These are phyloP conservation scores for Oreocharis arfaki DNA, from an alignment of 2,113 vertebrate genomes.

Conservation along the genomic window DNA sequence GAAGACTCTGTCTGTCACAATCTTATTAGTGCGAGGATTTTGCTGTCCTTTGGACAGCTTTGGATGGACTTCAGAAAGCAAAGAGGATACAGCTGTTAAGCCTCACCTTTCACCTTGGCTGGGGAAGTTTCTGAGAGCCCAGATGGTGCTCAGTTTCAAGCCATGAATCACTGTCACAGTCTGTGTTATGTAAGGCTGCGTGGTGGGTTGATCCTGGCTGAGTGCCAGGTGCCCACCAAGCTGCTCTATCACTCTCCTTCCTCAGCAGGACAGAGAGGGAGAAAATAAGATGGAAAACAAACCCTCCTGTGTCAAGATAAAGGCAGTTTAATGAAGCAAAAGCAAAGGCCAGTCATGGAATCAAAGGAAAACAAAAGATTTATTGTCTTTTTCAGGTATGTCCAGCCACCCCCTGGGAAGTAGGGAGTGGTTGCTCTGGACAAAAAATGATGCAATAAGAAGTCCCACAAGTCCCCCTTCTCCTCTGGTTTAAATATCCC, in stretches of 20 bases:
- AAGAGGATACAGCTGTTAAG: conserved; percentile 49
- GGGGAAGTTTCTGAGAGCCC: conserved; percentile 24
- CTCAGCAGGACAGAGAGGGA: not conserved
- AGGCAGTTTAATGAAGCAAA: not conserved
- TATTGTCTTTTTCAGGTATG: not conserved
- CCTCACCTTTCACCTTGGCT: conserved; percentile 62
- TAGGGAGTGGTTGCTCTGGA: not conserved
- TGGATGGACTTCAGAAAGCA: conserved; percentile 36
- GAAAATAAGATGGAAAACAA: not conserved
- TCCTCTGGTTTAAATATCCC: not conserved
- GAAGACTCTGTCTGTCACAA: conserved; percentile 24
- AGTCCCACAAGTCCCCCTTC: not conserved
- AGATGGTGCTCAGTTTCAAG: conserved; percentile 54
- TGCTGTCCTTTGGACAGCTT: conserved; percentile 35
- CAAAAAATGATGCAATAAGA: rapidly evolving
- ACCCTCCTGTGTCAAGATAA: rapidly evolving
- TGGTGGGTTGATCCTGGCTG: not conserved
- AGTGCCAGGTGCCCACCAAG: not conserved
- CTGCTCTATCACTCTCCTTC: not conserved
- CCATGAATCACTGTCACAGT: conserved; percentile 61
- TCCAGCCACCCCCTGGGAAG: not conserved
- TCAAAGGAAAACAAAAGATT: not conserved
- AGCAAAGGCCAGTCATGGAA: rapidly evolving
- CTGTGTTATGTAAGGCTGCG: rapidly evolving
- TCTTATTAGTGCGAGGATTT: conserved; percentile 1